Percentiles rank a stretch among this genome's conserved stretches.
Conservation (phyloP, 2,888 invertebrate genomes). For the Dasysyrphus albostriatus region DNA sequence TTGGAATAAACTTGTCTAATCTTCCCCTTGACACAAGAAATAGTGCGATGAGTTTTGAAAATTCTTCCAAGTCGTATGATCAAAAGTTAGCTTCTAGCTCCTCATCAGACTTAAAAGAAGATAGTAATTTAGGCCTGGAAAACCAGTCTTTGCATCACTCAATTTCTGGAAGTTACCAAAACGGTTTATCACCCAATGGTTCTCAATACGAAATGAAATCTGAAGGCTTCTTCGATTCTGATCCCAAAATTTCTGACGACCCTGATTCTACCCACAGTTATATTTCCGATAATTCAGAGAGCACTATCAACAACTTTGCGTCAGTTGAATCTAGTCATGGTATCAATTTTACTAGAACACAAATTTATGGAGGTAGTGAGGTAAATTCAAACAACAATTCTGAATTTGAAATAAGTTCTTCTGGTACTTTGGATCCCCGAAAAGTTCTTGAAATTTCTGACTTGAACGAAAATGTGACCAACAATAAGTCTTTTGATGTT, state of each 20-base stretch:
- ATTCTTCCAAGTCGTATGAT: neutral
- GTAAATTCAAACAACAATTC: neutral
- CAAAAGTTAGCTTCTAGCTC: too few species aligned
- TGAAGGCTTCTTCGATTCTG: slow-evolving; percentile 35
- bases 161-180: neutral
- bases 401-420: neutral
- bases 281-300: neutral
- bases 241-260: slow-evolving; percentile 32
- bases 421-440: neutral
- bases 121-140: neutral
- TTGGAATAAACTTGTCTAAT: neutral
- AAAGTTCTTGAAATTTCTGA: neutral
- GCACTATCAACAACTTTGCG: neutral
- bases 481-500: neutral
- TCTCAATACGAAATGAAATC: neutral
- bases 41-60: neutral
- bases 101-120: neutral
- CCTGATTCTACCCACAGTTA: slow-evolving; percentile 14
- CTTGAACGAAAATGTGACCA: neutral
- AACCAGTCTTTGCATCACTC: neutral
- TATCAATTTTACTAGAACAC: neutral
- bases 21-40: neutral
- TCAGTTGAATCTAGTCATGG: neutral
- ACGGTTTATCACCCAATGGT: neutral
- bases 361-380: neutral